Evolutionary conservation across 2,797 vertebrate species (phyloP), one percentile per base, ranked within the genome.

Genomic region (Poliocrania exsul): DNA sequence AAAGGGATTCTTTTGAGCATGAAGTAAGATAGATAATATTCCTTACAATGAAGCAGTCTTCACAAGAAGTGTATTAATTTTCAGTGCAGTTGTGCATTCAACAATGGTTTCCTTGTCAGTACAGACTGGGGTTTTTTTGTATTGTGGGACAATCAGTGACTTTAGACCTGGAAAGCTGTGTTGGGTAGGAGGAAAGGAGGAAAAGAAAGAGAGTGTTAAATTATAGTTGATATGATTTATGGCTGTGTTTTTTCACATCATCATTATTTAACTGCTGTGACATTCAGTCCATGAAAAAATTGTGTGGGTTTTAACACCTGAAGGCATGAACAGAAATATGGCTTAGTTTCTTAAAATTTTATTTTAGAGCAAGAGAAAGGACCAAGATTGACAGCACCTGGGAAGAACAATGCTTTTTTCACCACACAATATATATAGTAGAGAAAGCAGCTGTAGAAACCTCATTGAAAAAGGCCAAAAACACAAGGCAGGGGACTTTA

Each of bases 301-400:
- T 40, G 80, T 56, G 93, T 92, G 73, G 85, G 86, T 79, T 95
- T 96, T 84, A 91, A 84, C 73, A 95, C 90, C 73, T 96, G 85
- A 94, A 91, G 51, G 75, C 73, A 90, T 16, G 33, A 92, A 79
- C 31, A 94, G 62, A 90, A 91, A 65, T 54, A 12, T 42, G 31
- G 3, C 44, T 91, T 57, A 6, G 67, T 4, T 29, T 69, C 31
- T 60, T 42, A 4, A 24, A 37, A 35, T 16, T 37, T 78, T 65
- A 53, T 82, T 92, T 95, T 61, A 44, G 20, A 73, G 19, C 17
- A 78, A 56, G 26, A 81, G 57, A 81, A 80, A 83, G 23, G 44
- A 70, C 13, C 14, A 53, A 54, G 42, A 67, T 20, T 92, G 73
- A 80, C 70, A 93, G 86, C 44, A 90, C 15, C 66, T 66, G 37